Evolutionary conservation across 2,888 invertebrate species (phyloP).

Genomic region (Fragum whitleyi): DNA sequence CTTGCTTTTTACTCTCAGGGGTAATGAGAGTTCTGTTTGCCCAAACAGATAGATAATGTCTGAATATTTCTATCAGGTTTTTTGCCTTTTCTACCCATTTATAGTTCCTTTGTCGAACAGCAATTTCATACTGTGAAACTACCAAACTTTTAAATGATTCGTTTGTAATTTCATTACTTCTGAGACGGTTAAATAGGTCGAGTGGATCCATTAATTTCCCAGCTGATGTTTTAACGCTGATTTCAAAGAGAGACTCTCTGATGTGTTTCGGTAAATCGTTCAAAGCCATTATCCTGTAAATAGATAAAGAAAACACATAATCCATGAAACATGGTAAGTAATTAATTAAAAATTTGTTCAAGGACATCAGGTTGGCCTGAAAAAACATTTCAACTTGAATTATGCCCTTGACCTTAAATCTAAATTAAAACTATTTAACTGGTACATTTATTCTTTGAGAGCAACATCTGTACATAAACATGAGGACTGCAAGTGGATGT

Average conservation of each 20-base stretch:
- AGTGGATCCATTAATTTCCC: background rate
- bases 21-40: background rate
- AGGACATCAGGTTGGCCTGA: too few relatives aligned
- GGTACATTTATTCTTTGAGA: too few relatives aligned
- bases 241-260: background rate
- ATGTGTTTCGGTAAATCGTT: background rate
- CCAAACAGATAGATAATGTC: background rate
- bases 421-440: too few relatives aligned
- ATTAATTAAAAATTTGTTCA: too few relatives aligned
- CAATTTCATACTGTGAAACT: background rate
- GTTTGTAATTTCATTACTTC: background rate
- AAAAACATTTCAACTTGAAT: too few relatives aligned
- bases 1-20: background rate
- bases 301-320: background rate
- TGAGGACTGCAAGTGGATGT: too few relatives aligned
- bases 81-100: background rate
- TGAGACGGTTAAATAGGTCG: background rate
- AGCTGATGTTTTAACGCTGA: background rate
- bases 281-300: background rate
- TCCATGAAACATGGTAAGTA: too few relatives aligned
- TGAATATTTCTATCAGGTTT: background rate
- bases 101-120: background rate
- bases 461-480: too few relatives aligned
- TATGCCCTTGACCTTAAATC: too few relatives aligned
- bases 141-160: background rate